Conservation (phyloP, 1,140 invertebrate species). For the Venturia canescens region DNA sequence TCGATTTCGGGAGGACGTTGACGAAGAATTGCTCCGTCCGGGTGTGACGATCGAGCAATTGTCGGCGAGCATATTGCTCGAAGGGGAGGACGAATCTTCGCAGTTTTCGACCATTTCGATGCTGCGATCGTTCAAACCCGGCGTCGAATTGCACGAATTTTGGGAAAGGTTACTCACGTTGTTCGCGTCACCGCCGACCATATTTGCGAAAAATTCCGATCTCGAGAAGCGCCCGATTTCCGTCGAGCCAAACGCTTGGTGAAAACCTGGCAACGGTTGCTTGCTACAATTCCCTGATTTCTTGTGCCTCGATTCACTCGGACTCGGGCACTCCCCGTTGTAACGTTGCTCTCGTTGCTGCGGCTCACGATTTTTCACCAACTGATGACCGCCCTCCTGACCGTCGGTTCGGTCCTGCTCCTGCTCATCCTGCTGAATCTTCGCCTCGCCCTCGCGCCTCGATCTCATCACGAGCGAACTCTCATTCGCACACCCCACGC, state of each 20-base stretch:
- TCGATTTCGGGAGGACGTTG: neutral
- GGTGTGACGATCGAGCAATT: neutral
- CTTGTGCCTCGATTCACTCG: slow-evolving; percentile 21
- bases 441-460: slow-evolving; percentile 25
- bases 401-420: slow-evolving; percentile 10
- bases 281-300: slow-evolving; percentile 47
- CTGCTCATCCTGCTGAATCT: slow-evolving; percentile 24
- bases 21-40: neutral
- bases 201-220: slow-evolving; percentile 76
- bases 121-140: neutral
- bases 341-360: slow-evolving; percentile 19
- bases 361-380: neutral
- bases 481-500: slow-evolving; percentile 30
- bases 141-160: slow-evolving; percentile 8
- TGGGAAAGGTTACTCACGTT: slow-evolving; percentile 57
- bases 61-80: slow-evolving; percentile 12
- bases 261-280: slow-evolving; percentile 83
- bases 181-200: slow-evolving; percentile 64
- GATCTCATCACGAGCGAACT: slow-evolving; percentile 33
- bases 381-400: slow-evolving; percentile 11
- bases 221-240: slow-evolving; percentile 85
- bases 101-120: slow-evolving; percentile 29
- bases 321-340: neutral
- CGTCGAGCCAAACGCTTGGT: slow-evolving; percentile 87
- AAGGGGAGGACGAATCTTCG: neutral